Evolutionary conservation across 2,113 vertebrate species (phyloP).

Genomic region (Sylvietta virens): DNA sequence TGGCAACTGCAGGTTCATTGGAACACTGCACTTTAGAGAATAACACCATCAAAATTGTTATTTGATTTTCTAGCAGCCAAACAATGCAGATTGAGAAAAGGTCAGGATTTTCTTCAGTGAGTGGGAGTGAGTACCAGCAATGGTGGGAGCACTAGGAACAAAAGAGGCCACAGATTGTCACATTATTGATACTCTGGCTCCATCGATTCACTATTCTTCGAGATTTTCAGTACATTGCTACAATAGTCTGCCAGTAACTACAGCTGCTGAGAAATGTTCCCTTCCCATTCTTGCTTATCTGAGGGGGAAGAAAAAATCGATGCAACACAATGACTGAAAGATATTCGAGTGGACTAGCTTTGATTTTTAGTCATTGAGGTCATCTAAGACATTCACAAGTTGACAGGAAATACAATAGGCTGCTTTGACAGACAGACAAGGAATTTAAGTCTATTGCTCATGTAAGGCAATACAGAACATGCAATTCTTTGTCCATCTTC

Average conservation of each 20-base stretch:
- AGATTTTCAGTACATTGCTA: constrained; percentile 23
- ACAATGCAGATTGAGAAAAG: constrained; percentile 16
- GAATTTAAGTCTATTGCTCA: constrained; percentile 10
- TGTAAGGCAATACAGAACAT: not conserved
- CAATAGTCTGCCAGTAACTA: constrained; percentile 19
- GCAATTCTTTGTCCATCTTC: not conserved
- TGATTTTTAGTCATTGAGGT: constrained; percentile 50
- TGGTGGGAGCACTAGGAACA: not conserved
- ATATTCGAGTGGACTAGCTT: constrained; percentile 34
- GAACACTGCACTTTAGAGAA: not conserved
- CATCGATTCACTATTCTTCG: constrained; percentile 2
- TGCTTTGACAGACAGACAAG: constrained; percentile 23
- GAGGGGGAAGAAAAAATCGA: constrained; percentile 33
- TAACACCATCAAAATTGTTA: not conserved
- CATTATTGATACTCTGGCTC: constrained; percentile 33
- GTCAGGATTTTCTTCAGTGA: not conserved
- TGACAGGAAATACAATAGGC: constrained; percentile 40
- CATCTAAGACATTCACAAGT: constrained; percentile 29
- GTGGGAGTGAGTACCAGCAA: not conserved
- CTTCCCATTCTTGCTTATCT: constrained; percentile 24
- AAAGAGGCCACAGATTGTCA: constrained; percentile 1
- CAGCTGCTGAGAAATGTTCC: constrained; percentile 49
- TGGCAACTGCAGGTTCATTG: not conserved
- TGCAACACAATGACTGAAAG: constrained; percentile 32
- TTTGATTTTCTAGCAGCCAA: constrained; percentile 37